Base-by-base conservation (phyloP, 1,140 invertebrate genomes). In the Drosophila lacteicornis region DNA sequence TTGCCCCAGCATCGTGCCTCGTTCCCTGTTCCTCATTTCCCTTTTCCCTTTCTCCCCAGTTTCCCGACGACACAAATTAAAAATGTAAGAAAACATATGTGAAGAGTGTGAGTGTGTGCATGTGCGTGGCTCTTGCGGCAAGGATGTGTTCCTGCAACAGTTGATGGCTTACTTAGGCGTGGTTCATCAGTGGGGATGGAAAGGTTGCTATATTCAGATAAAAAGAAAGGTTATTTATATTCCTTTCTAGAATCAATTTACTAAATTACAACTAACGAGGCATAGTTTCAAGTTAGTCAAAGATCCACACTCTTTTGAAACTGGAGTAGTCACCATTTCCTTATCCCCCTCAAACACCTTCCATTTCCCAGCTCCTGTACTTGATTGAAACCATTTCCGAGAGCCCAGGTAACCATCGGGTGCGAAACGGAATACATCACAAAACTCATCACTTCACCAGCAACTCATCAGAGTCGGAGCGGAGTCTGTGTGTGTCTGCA, bases 1-100 rank as follows among this genome's bases (percentile, higher is more conserved):
- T 78, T 13, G 12, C 25, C 45, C 8, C 11, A 50, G 4, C n/a
- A 40, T 11, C 19, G 15, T 8, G 38, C 5, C 27, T 30, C 27
- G 27, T 30, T 5, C 27, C 27, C 6, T 6, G 27, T 25, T 27
- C 19, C 4, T n/a, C 12, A n/a, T 3, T 2, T 19, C 40, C 11
- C 27, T 11, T n/a, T 12, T 30, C n/a, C 40, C n/a, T 5, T n/a
- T 50, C 60, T 6, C 9, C 13, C 9, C 13, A 4, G 36, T 13
- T 38, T 38, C 36, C 36, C 33, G 13, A 36, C 65, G 67, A 63
- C 73, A 80, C 62, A 84, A 84, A 84, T 84, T 80, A 79, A 80
- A 84, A 83, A 84, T 76, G 71, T 53, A 73, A 12, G 38, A 47
- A 67, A 71, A 59, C 53, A 83, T 62, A 76, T 71, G 60, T 38